These are phyloP conservation scores for Symphodus melops DNA, from an alignment of 2,113 vertebrate species.

Conservation along the genomic window DNA sequence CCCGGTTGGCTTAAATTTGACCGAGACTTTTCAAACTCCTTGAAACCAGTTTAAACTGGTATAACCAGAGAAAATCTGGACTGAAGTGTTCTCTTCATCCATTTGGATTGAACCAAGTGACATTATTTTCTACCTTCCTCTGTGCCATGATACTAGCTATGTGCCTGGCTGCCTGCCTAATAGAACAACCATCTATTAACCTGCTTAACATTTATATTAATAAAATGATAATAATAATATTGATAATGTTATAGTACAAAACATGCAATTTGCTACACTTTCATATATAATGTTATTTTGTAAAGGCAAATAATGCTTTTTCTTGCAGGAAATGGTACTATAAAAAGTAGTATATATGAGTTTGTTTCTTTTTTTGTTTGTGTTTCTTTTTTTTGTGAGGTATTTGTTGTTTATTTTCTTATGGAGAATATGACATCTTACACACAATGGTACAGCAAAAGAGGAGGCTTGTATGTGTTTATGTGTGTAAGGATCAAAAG, in stretches of 20 bases:
- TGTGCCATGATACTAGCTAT: constrained; percentile 81
- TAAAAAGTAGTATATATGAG: constrained; percentile 70
- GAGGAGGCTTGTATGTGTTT: constrained; percentile 51
- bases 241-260: constrained; percentile 82
- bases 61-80: constrained; percentile 42
- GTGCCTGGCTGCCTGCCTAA: constrained; percentile 82
- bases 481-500: constrained; percentile 60
- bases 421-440: constrained; percentile 69
- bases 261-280: constrained; percentile 82
- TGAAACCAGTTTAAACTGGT: constrained; percentile 58
- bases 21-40: constrained; percentile 49
- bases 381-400: constrained; percentile 24
- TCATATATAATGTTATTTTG: constrained; percentile 77
- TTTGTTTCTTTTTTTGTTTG: constrained; percentile 38
- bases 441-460: constrained; percentile 73
- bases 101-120: constrained; percentile 74
- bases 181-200: constrained; percentile 80
- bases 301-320: constrained; percentile 75
- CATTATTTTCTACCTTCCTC: constrained; percentile 78
- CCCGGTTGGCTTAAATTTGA: constrained; percentile 20
- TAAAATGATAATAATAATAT: constrained; percentile 79
- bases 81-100: constrained; percentile 70
- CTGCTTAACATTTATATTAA: constrained; percentile 82
- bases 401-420: constrained; percentile 41
- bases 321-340: constrained; percentile 84